These are phyloP conservation scores for Plutella xylostella DNA, from an alignment of 2,888 invertebrate genomes.

Conservation along the genomic window DNA sequence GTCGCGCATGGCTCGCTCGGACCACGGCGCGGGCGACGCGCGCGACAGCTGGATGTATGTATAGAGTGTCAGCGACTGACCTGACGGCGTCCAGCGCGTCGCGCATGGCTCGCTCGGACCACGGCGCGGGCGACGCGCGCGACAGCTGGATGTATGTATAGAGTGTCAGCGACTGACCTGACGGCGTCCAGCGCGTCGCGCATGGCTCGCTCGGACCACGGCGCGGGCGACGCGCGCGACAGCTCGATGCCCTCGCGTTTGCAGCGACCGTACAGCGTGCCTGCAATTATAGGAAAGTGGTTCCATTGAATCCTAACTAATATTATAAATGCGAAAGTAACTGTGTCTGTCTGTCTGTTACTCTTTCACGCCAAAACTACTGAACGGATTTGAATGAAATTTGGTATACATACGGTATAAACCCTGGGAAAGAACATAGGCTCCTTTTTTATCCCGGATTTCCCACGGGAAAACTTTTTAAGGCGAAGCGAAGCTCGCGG, in stretches of 20 bases:
- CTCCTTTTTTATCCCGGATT: too few species aligned
- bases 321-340: too few species aligned
- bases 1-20: slow-evolving; percentile 93
- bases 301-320: too few species aligned
- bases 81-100: slow-evolving; percentile 91
- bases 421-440: too few species aligned
- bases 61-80: too few species aligned
- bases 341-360: too few species aligned
- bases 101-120: slow-evolving; percentile 94
- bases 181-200: slow-evolving; percentile 91
- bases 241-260: slow-evolving; percentile 91
- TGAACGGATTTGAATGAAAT: too few species aligned
- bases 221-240: slow-evolving; percentile 89
- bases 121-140: slow-evolving; percentile 90
- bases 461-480: too few species aligned
- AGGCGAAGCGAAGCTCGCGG: too few species aligned
- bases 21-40: slow-evolving; percentile 93
- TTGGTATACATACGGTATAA: too few species aligned
- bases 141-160: slow-evolving; percentile 89
- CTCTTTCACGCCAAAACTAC: too few species aligned
- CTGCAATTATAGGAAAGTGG: too few species aligned
- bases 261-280: slow-evolving; percentile 89
- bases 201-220: slow-evolving; percentile 95
- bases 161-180: slow-evolving; percentile 74
- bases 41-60: slow-evolving; percentile 88